Conservation (phyloP, 2,888 invertebrate species). For the Troides helena region DNA sequence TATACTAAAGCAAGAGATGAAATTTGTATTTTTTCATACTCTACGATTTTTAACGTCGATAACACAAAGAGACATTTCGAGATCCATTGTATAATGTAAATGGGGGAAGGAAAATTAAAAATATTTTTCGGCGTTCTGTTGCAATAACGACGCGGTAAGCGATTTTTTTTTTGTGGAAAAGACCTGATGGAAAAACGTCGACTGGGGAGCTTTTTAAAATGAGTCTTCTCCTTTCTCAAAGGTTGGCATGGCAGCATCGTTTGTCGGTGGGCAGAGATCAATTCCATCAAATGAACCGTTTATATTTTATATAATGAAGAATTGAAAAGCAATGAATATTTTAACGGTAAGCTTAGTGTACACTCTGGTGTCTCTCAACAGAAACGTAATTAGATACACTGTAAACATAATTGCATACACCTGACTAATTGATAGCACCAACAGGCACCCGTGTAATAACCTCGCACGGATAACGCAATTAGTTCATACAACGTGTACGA, state of each 20-base stretch:
- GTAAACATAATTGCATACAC: constrained; percentile 13
- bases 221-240: too few species aligned
- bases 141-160: not conserved
- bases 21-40: not conserved
- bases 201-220: too few species aligned
- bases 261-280: too few species aligned
- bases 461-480: constrained; percentile 21
- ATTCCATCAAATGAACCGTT: too few species aligned
- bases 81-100: not conserved
- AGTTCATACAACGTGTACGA: constrained; percentile 13
- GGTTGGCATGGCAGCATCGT: too few species aligned
- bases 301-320: too few species aligned
- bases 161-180: not conserved
- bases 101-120: not conserved
- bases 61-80: not conserved
- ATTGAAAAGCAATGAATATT: not conserved
- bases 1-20: not conserved
- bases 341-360: not conserved
- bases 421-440: constrained; percentile 20
- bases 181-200: too few species aligned
- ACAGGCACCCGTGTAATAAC: constrained; percentile 13
- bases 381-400: constrained; percentile 20
- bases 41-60: not conserved
- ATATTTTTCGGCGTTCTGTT: not conserved
- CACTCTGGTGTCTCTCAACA: not conserved